Evolutionary conservation across 2,888 invertebrate genomes (phyloP).

Genomic region (Lepidonotus clava): DNA sequence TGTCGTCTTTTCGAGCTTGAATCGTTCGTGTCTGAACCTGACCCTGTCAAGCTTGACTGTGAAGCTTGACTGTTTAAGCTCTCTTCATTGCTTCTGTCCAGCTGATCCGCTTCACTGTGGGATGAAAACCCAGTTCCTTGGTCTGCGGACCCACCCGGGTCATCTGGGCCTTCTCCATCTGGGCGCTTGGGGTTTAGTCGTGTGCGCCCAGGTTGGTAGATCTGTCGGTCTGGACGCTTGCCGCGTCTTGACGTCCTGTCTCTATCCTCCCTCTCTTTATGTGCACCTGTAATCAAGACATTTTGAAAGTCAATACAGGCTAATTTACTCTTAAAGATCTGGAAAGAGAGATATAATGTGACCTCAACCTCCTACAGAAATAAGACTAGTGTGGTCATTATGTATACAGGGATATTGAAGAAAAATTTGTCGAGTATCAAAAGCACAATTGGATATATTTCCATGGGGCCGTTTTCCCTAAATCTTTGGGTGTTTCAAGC

Average conservation of each 20-base stretch:
- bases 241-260: background rate
- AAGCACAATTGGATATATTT: too few relatives aligned
- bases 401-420: too few relatives aligned
- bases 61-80: background rate
- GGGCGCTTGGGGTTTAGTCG: background rate
- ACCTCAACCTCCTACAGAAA: too few relatives aligned
- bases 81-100: slow-evolving; percentile 25
- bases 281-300: too few relatives aligned
- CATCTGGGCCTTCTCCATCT: slow-evolving; percentile 21
- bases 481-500: too few relatives aligned
- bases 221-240: slow-evolving; percentile 56
- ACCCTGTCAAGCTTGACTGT: slow-evolving; percentile 2
- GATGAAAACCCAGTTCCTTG: background rate
- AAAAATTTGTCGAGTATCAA: too few relatives aligned
- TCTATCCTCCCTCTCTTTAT: background rate
- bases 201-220: slow-evolving; percentile 52
- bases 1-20: slow-evolving; percentile 14
- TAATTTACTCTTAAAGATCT: too few relatives aligned
- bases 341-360: too few relatives aligned
- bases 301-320: too few relatives aligned
- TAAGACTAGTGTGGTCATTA: too few relatives aligned
- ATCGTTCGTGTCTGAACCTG: background rate
- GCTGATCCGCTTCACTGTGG: background rate
- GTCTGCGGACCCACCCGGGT: background rate
- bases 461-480: too few relatives aligned